These are phyloP conservation scores for Meiosimyza decipiens DNA, from an alignment of 2,888 invertebrate species.

Conservation along the genomic window DNA sequence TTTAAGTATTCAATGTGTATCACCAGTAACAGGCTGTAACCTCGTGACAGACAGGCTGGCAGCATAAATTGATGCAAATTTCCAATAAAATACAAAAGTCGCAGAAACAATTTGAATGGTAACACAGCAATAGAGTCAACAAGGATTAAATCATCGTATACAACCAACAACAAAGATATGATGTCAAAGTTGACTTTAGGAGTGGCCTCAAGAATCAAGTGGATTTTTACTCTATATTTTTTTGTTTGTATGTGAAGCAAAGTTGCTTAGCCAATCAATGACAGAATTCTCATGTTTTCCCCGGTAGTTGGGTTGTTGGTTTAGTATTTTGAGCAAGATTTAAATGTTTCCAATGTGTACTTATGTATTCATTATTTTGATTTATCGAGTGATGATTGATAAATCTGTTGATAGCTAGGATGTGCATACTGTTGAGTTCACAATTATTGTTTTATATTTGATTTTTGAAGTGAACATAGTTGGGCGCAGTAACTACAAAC, in stretches of 20 bases:
- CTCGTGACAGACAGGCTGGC: neutral
- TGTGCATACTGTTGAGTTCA: too few relatives aligned
- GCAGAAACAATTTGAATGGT: neutral
- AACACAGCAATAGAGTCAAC: neutral
- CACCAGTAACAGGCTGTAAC: neutral
- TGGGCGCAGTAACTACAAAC: too few relatives aligned
- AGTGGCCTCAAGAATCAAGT: neutral
- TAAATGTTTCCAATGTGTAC: too few relatives aligned
- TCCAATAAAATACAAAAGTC: neutral
- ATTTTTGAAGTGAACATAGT: too few relatives aligned
- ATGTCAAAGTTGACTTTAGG: neutral
- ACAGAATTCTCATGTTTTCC: neutral
- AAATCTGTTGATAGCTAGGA: too few relatives aligned
- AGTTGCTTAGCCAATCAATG: neutral
- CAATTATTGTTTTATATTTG: too few relatives aligned
- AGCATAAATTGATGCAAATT: constrained; percentile 1
- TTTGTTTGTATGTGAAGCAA: too few relatives aligned
- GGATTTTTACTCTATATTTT: neutral
- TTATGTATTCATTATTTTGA: too few relatives aligned
- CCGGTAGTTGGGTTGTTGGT: too few relatives aligned
- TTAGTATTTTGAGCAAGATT: too few relatives aligned
- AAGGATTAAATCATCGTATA: neutral
- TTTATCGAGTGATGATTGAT: too few relatives aligned
- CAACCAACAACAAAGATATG: too few relatives aligned
- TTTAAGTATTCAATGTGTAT: neutral